A percentile compares a stretch with the other conserved stretches of the same genome.
Evolutionary conservation across 2,797 vertebrate species (phyloP).

Genomic region (Sylvilagus floridanus): DNA sequence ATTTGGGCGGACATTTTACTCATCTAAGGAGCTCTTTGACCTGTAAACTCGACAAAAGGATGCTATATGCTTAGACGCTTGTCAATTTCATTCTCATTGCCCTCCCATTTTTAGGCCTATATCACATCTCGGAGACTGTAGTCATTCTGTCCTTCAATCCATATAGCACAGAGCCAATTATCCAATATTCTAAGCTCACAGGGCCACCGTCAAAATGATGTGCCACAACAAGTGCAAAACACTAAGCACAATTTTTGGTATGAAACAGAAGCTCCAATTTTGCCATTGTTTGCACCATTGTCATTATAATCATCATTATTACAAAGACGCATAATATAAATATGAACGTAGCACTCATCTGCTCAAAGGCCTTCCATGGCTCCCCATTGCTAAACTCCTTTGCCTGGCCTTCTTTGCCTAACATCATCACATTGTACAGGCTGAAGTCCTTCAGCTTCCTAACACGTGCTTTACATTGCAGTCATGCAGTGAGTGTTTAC

Average conservation of each 20-base stretch:
- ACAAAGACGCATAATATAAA: background rate
- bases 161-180: background rate
- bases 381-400: background rate
- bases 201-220: background rate
- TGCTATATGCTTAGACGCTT: background rate
- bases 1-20: background rate
- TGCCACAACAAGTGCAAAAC: background rate
- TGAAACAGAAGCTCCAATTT: background rate
- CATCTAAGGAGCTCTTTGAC: background rate
- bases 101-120: background rate
- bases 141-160: background rate
- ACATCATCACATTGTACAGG: background rate
- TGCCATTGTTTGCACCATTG: rapidly evolving
- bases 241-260: background rate
- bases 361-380: background rate
- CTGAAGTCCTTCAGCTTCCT: background rate
- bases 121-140: background rate
- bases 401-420: background rate
- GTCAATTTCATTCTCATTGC: background rate
- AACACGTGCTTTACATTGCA: background rate
- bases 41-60: background rate
- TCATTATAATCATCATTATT: background rate
- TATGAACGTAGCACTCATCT: too few species aligned
- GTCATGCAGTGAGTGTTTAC: background rate
- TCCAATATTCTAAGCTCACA: background rate